phyloP scores from a whole-genome alignment of 2,797 vertebrate species.

The Agapornis canus region DNA sequence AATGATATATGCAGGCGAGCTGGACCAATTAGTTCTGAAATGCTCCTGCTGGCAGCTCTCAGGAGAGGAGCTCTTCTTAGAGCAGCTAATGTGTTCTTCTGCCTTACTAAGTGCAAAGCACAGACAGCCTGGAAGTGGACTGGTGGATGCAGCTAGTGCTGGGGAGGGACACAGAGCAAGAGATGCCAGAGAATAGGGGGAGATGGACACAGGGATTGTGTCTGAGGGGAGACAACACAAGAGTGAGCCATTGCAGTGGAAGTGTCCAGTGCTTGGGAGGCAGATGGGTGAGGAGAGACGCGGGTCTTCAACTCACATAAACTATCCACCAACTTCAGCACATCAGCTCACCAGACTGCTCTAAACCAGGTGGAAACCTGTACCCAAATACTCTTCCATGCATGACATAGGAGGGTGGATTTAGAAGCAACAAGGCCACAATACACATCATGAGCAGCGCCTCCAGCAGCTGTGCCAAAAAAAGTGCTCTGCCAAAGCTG shows the following conservation, averaged over 20 bases:
- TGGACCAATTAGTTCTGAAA: not conserved
- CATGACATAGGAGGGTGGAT: accelerated
- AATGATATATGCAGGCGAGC: accelerated
- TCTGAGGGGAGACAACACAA: accelerated
- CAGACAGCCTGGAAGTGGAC: no score
- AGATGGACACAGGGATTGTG: not conserved
- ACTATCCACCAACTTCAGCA: not conserved
- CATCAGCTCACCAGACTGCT: not conserved
- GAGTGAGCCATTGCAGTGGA: accelerated
- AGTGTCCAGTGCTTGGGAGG: not conserved
- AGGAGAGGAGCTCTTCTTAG: not conserved
- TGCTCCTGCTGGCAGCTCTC: not conserved
- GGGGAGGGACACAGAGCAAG: not conserved
- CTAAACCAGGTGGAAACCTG: not conserved
- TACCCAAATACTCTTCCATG: not conserved
- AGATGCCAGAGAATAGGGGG: not conserved
- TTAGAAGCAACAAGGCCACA: not conserved
- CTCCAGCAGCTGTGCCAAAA: not conserved
- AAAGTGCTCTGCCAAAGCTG: not conserved
- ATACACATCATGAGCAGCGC: not conserved
- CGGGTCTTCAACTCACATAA: accelerated
- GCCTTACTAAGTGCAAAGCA: not conserved
- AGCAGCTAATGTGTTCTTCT: not conserved
- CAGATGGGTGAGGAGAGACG: not conserved
- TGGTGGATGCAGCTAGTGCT: not conserved